Evolutionary conservation across 2,797 vertebrate species (phyloP).

Genomic region (Dromococcyx pavoninus): DNA sequence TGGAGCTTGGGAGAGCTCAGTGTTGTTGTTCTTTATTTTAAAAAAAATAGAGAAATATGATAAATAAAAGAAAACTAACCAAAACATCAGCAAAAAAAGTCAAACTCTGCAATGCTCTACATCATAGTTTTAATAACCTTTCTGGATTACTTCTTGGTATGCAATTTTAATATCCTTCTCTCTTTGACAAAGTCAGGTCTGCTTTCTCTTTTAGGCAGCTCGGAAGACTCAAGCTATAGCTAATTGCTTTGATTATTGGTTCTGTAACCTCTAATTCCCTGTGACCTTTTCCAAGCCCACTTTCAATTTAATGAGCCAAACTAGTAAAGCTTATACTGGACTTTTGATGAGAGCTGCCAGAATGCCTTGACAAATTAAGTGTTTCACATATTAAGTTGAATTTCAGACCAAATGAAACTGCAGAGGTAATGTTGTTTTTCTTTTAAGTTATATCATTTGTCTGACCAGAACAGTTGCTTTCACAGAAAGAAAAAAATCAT

Average conservation of each 20-base stretch:
- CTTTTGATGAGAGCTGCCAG: slow-evolving; percentile 54
- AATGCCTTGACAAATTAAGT: slow-evolving; percentile 52
- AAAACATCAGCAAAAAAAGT: background rate
- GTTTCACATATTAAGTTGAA: slow-evolving; percentile 8
- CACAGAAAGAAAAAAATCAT: background rate
- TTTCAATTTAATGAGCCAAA: slow-evolving; percentile 69
- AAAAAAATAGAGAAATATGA: background rate
- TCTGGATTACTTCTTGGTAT: slow-evolving; percentile 2
- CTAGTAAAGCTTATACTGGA: slow-evolving; percentile 53
- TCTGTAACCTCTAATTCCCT: slow-evolving; percentile 62
- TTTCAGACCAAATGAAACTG: slow-evolving; percentile 23
- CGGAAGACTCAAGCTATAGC: slow-evolving; percentile 41
- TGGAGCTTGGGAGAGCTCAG: background rate
- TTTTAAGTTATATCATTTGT: slow-evolving; percentile 33
- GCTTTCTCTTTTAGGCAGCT: slow-evolving; percentile 55
- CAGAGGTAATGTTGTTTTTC: slow-evolving; percentile 20
- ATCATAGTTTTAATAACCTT: background rate
- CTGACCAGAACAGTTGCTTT: slow-evolving; percentile 17
- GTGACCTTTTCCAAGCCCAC: slow-evolving; percentile 57
- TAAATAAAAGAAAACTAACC: background rate
- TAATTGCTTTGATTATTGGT: slow-evolving; percentile 74
- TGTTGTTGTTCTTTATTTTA: background rate
- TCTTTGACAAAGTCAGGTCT: slow-evolving; percentile 37
- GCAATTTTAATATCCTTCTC: slow-evolving; percentile 36
- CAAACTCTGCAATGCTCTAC: background rate